Base-by-base conservation (phyloP, 2,113 vertebrate species). In the Orycteropus afer region DNA sequence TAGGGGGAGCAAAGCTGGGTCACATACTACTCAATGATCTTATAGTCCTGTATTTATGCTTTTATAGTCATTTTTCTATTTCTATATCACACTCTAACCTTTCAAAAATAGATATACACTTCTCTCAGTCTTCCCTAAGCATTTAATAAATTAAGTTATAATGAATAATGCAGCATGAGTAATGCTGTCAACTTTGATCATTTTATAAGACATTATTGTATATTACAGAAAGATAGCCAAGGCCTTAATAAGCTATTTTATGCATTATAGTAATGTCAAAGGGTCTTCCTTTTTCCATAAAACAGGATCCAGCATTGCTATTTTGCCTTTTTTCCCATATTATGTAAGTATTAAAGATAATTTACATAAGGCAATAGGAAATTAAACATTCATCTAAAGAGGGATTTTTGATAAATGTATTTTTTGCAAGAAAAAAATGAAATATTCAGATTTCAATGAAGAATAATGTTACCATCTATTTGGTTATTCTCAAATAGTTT, bases 401-500 rank as follows among this genome's bases (percentile, higher is more conserved):
- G 67, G 22, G 71, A 87, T 22, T 71, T 86, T 79, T 61, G 59
- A 63, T 78, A 78, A 63, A 77, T 71, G 20, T 47, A 45, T 83
- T 77, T 57, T 73, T 65, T 69, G 0, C 27, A 73, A 73, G 23
- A 53, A 84, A 87, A 93, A 93, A 79, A 73, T 27, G 10, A 85
- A 85, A 90, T 79, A 59, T 51, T 51, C 89, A 69, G 27, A 84
- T 83, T 53, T 78, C 29, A 78, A 27, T 45, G 25, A 67, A 83
- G 59, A 95, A 89, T 63, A 89, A 89, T 65, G 23, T 84, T 79
- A 73, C 47, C 4, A 79, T 61, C 15, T 37, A 69, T 89, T 71
- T 61, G 27, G 51, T 40, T 85, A 84, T 42, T 51, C 29, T 95
- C 22, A 79, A 78, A 71, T 18, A 85, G 82, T 23, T 61, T n/a